Conservation (phyloP, 2,888 invertebrate species). For the Theristus sp. region DNA sequence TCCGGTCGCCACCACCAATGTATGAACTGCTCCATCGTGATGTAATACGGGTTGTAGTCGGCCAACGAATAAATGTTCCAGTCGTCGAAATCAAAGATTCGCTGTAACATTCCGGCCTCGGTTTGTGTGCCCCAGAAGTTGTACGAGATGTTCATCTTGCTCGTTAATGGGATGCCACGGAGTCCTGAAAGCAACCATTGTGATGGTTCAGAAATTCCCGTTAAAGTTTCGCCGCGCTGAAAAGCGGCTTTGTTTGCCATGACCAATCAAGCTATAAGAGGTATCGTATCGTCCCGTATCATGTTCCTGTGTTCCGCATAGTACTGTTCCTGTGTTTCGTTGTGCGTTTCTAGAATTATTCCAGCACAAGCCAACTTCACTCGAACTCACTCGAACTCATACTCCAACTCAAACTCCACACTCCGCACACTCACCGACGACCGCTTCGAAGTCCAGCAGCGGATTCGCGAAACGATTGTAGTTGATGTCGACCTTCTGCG, state of each 20-base stretch:
- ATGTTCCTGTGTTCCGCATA: no score
- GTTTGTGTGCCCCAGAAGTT: constrained; percentile 89
- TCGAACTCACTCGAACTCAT: constrained; percentile 1
- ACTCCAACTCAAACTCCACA: no score
- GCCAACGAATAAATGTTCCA: constrained; percentile 97
- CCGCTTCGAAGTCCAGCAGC: constrained; percentile 56
- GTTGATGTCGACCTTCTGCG: constrained; percentile 75
- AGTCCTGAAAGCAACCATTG: neutral
- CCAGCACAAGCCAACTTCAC: no score
- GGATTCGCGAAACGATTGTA: constrained; percentile 67
- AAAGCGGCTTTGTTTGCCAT: no score
- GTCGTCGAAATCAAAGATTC: constrained; percentile 69
- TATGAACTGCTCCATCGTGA: constrained; percentile 42
- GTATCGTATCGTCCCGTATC: no score
- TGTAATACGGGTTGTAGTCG: constrained; percentile 64
- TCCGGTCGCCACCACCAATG: constrained; percentile 21
- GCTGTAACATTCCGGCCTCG: constrained; percentile 51
- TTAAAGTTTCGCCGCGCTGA: no score
- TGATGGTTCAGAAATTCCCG: no score
- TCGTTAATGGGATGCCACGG: constrained; percentile 44
- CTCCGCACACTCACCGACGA: no score
- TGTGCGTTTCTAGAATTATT: no score
- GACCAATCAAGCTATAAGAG: no score
- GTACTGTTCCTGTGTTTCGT: no score
- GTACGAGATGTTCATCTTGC: constrained; percentile 62